A percentile compares a stretch with the other conserved stretches of the same genome.
phyloP scores from a whole-genome alignment of 2,113 vertebrate genomes.

The Vimba vimba region DNA sequence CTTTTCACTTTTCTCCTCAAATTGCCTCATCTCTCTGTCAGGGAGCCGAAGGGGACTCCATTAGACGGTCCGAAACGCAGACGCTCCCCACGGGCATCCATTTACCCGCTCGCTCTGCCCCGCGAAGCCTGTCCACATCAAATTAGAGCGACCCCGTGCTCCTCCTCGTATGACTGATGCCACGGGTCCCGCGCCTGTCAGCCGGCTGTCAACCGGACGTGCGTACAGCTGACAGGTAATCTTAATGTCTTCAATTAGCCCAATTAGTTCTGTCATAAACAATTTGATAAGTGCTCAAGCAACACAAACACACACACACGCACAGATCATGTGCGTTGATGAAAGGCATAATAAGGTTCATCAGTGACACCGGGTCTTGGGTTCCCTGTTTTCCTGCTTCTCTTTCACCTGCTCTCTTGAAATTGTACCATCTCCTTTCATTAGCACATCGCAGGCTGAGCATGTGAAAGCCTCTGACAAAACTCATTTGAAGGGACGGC shows the following conservation, averaged over 20 bases:
- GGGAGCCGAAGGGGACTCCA: conserved; percentile 92
- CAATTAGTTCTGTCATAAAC: conserved; percentile 99
- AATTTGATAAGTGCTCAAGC: conserved; percentile 96
- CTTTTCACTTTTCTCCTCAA: conserved; percentile 86
- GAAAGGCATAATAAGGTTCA: conserved; percentile 93
- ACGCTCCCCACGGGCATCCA: conserved; percentile 82
- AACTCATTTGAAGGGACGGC: conserved; percentile 90
- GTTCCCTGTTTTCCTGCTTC: conserved; percentile 82
- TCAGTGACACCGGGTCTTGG: conserved; percentile 83
- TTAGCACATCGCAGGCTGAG: conserved; percentile 88
- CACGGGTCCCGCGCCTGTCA: conserved; percentile 98
- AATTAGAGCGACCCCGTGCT: conserved; percentile 92
- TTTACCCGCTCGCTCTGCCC: conserved; percentile 85
- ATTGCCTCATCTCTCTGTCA: conserved; percentile 94
- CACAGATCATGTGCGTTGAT: conserved; percentile 79
- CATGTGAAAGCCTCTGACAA: conserved; percentile 97
- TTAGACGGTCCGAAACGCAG: conserved; percentile 81
- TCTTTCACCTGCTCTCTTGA: conserved; percentile 94
- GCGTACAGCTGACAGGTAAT: conserved; percentile 99
- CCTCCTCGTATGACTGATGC: conserved; percentile 94
- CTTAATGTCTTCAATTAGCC: conserved; percentile 99
- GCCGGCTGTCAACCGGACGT: conserved; percentile 94
- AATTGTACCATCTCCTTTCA: conserved; percentile 99
- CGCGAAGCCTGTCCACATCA: conserved; percentile 94
- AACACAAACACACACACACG: conserved; percentile 98